These are phyloP conservation scores for Drosophila seclusa DNA, from an alignment of 2,888 invertebrate species.

Conservation along the genomic window DNA sequence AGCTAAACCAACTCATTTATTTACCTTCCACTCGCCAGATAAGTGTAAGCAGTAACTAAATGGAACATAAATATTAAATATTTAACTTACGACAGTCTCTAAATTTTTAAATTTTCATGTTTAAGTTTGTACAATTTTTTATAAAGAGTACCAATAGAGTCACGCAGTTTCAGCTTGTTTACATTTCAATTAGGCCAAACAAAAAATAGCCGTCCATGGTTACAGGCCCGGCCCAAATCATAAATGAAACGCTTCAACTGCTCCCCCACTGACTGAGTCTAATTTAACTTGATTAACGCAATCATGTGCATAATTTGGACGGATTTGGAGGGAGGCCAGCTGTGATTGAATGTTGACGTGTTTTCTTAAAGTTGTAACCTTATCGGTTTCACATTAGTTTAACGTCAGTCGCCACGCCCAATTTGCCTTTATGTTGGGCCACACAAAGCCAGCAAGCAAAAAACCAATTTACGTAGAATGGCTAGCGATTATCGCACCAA, in stretches of 20 bases:
- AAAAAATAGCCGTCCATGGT: slow-evolving; percentile 10
- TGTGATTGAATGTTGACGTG: slow-evolving; percentile 28
- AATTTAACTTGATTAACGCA: slow-evolving; percentile 65
- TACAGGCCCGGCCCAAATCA: slow-evolving; percentile 26
- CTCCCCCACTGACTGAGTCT: slow-evolving; percentile 36
- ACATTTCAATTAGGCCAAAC: slow-evolving; percentile 41
- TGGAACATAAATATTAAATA: background rate
- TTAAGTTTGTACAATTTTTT: background rate
- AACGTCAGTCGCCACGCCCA: slow-evolving; percentile 20
- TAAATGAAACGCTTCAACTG: slow-evolving; percentile 41
- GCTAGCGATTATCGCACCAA: slow-evolving; percentile 64
- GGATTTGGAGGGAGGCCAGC: slow-evolving; percentile 17
- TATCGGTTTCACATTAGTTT: slow-evolving; percentile 46
- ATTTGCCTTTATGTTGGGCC: slow-evolving; percentile 18
- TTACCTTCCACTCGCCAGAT: background rate
- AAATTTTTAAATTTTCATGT: background rate
- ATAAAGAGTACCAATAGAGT: slow-evolving; percentile 2
- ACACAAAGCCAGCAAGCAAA: slow-evolving; percentile 45
- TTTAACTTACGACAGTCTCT: background rate
- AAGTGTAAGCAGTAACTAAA: background rate
- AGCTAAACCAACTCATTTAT: background rate
- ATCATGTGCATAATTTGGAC: slow-evolving; percentile 61
- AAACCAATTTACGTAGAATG: slow-evolving; percentile 74
- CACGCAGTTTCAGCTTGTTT: slow-evolving; percentile 1
- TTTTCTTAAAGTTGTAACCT: slow-evolving; percentile 41